A percentile compares a stretch with the other conserved stretches of the same genome.
Evolutionary conservation across 2,113 vertebrate species (phyloP).

Genomic region (Cardinalis cardinalis): DNA sequence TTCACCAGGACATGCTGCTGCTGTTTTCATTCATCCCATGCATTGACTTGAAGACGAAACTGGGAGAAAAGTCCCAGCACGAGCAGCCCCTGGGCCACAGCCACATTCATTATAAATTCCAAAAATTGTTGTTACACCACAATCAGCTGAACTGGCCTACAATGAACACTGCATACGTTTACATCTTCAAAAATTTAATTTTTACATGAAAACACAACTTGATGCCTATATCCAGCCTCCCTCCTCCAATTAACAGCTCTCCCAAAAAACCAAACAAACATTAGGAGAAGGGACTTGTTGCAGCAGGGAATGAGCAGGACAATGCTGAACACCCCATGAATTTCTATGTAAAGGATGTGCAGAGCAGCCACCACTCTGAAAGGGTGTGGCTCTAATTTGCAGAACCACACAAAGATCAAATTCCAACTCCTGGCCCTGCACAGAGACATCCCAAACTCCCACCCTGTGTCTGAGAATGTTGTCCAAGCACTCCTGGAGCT

Average conservation of each 20-base stretch:
- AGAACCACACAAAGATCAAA: neutral
- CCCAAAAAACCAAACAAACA: neutral
- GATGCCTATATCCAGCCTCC: neutral
- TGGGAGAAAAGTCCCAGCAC: neutral
- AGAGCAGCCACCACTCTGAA: neutral
- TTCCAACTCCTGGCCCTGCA: neutral
- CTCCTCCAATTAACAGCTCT: neutral
- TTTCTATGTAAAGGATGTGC: neutral
- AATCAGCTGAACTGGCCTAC: neutral
- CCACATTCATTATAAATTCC: neutral
- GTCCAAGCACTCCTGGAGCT: accelerated
- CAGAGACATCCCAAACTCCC: neutral
- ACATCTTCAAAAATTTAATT: neutral
- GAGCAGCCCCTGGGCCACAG: neutral
- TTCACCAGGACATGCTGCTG: neutral
- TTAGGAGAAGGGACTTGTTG: neutral
- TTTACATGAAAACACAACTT: neutral
- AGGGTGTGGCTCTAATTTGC: neutral
- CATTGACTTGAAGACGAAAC: neutral
- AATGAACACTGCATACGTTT: neutral
- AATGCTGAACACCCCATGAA: accelerated
- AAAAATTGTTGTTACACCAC: neutral
- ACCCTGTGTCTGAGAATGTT: accelerated
- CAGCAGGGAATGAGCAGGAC: neutral
- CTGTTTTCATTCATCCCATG: neutral